Evolutionary conservation across 2,888 invertebrate genomes (phyloP), one percentile per base, ranked within the genome.

Genomic region (Diarsia mendica): DNA sequence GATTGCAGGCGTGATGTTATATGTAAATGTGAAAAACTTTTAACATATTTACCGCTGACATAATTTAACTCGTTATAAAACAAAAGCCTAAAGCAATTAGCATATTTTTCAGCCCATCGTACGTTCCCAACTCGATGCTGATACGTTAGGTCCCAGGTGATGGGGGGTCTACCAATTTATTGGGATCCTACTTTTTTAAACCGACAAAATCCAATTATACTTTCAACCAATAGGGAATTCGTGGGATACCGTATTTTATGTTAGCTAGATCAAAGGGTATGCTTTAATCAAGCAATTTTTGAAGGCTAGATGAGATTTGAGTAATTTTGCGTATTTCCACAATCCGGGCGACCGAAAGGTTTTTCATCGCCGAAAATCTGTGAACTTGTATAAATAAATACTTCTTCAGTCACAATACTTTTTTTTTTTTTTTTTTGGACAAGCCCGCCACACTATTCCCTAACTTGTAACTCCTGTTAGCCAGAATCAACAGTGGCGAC

Each of bases 151-250:
- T 80, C 84, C 84, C 84, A 83, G 79, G 80, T 80, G 80, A 20
- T 66, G 11, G 28, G 28, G 13, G 68, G 51, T 13, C 53, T 67
- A 61, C 65, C 84, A 83, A 84, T 84, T 80, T 84, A 84, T 81
- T 72, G 72, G 55, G 20, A 58, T 23, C 46, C 68, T 46, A 79
- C 28, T 66, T 81, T 82, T 80, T 65, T 58, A 68, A 80, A 77
- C 48, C 79, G 66, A 80, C 80, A 72, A 72, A 80, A 83, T 79
- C 80, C 84, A 84, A 81, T 81, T 79, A 81, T 58, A 63, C 68
- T 72, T 79, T 63, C 58, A 48, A 39, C 28, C 39, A 23, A 9
- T 20, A 33, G 80, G 78, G 80, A 72, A 72, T 79, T 39, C 33
- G 39, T n/a, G 44, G 44, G n/a, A 71, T 13, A 39, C 10, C 23